Evolutionary conservation across 1,140 invertebrate genomes (phyloP), one percentile per base, ranked within the genome.

Genomic region (Calliopsis andreniformis): DNA sequence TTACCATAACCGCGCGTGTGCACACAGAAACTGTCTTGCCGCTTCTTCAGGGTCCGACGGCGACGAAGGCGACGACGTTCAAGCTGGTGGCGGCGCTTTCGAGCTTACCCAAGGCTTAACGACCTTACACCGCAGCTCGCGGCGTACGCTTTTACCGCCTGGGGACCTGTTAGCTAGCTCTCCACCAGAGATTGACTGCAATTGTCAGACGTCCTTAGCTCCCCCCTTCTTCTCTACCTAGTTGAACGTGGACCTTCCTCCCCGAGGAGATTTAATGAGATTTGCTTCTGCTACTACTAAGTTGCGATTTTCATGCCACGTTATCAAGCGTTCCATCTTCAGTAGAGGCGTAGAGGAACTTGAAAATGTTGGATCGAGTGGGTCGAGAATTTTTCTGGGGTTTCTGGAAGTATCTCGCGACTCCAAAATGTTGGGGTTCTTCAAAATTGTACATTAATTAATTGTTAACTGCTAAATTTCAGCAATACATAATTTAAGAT

Each of bases 1-100:
- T 85, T 86, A 83, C 80, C 83, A 79, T 85, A 86, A 85, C 72
- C 79, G 83, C 82, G 80, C 82, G 80, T 53, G 49, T 47, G 51
- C 62, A 63, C 73, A 71, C 71, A 77, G 56, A 66, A 67, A 59
- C 72, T 5, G 4, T 64, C 53, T 58, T 59, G 73, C 61, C 45
- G 79, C 42, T 75, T 70, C 68, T 71, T 56, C 67, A 20, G 49
- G 67, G 62, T 72, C 16, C 55, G 59, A 14, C 73, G 14, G 28
- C 8, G 43, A 49, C 64, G 51, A 70, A 70, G 68, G 76, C 68
- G 12, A 30, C 43, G 30, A 18, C 1, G 39, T 28, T 7, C 28
- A 28, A 45, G 39, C n/a, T n/a, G 56, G 56, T 70, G 43, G 35
- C 51, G 39, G 35, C n/a, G 53, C 73, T 56, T 64, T 45, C 72